Evolutionary conservation across 2,797 vertebrate genomes (phyloP).

Genomic region (Podarcis siculus): DNA sequence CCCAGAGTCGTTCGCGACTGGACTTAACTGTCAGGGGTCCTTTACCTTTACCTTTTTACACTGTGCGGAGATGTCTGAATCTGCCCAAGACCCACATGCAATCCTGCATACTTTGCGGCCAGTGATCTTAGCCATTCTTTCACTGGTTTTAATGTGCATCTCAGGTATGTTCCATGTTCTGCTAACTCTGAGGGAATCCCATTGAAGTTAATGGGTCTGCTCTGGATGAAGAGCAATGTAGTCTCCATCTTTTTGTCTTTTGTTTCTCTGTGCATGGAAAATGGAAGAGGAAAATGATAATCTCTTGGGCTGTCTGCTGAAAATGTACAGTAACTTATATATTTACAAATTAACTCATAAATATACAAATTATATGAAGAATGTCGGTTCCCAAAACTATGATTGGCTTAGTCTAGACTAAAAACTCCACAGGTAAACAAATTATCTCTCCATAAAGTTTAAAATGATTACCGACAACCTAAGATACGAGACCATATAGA

Average conservation of each 20-base stretch:
- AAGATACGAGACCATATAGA: too few relatives aligned
- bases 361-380: background rate
- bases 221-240: background rate
- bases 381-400: too few relatives aligned
- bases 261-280: constrained; percentile 18
- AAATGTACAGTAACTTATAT: constrained; percentile 44
- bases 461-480: too few relatives aligned
- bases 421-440: too few relatives aligned
- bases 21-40: too few relatives aligned
- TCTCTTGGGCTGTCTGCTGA: constrained; percentile 45
- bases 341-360: too few relatives aligned
- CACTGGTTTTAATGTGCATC: background rate
- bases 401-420: too few relatives aligned
- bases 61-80: background rate
- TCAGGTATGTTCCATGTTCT: background rate
- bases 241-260: background rate
- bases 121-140: background rate
- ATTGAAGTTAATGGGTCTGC: background rate
- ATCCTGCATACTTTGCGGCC: background rate
- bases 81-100: background rate
- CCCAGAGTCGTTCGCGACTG: too few relatives aligned
- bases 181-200: background rate
- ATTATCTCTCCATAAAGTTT: too few relatives aligned
- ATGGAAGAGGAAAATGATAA: background rate
- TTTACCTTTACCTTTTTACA: too few relatives aligned